Evolutionary conservation across 1,140 invertebrate species (phyloP).

Genomic region (Camponotus vicinus): DNA sequence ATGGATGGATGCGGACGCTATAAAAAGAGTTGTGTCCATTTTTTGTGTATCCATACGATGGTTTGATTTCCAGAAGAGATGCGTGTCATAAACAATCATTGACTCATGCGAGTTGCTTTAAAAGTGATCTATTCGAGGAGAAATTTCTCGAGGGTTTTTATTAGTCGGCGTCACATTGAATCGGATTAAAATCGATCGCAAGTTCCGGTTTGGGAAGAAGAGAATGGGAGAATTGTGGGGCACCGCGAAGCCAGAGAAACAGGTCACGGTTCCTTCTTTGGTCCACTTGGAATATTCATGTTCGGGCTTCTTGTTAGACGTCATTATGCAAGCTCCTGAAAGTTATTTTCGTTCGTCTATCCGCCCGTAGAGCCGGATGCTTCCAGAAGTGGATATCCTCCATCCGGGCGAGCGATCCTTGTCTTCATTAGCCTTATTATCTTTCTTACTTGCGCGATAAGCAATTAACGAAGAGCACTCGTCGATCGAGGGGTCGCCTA

Average conservation of each 20-base stretch:
- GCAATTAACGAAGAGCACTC: constrained; percentile 47
- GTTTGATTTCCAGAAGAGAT: background rate
- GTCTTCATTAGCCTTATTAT: constrained; percentile 52
- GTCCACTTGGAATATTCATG: constrained; percentile 55
- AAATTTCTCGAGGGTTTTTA: background rate
- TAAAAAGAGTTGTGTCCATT: constrained; percentile 19
- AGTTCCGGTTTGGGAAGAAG: background rate
- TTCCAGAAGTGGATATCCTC: constrained; percentile 15
- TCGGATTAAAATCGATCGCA: background rate
- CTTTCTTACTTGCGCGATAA: constrained; percentile 41
- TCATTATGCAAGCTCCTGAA: constrained; percentile 33
- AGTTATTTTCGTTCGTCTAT: constrained; percentile 24
- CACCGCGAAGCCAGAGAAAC: constrained; percentile 34
- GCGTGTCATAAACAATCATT: background rate
- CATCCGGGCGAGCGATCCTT: background rate
- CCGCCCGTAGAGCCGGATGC: background rate
- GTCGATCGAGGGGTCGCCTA: background rate
- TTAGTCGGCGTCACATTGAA: background rate
- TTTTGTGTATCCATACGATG: background rate
- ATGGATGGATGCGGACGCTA: constrained; percentile 11
- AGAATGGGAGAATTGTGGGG: background rate
- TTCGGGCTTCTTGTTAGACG: constrained; percentile 51
- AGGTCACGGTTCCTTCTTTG: constrained; percentile 11
- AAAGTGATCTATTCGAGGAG: background rate
- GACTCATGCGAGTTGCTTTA: background rate